Conservation (phyloP, 2,113 vertebrate species). For the zebrafish (Danio rerio) region DNA sequence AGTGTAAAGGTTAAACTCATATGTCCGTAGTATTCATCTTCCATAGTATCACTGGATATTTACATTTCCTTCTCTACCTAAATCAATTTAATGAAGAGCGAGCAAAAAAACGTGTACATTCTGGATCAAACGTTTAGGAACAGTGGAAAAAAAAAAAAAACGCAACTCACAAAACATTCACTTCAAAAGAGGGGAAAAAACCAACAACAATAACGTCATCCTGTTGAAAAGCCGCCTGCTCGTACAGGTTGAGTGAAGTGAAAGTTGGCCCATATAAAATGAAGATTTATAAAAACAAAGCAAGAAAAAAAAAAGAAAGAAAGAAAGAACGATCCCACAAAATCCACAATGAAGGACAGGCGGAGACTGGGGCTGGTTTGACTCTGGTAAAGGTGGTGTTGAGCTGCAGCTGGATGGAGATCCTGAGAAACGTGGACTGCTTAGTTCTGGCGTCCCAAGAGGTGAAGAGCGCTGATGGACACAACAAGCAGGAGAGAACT, state of each 20-base stretch:
- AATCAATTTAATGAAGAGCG: background rate
- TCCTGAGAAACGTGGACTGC: slow-evolving; percentile 51
- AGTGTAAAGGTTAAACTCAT: slow-evolving; percentile 6
- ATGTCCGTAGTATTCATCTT: slow-evolving; percentile 30
- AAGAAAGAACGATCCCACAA: slow-evolving; percentile 56
- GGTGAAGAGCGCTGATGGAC: slow-evolving; percentile 71
- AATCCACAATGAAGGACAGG: slow-evolving; percentile 51
- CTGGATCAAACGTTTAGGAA: slow-evolving; percentile 37
- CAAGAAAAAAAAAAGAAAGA: slow-evolving; percentile 48
- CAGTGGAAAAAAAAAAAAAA: slow-evolving; percentile 50
- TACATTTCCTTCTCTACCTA: slow-evolving; percentile 46
- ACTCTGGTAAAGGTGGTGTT: slow-evolving; percentile 7
- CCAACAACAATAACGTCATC: background rate
- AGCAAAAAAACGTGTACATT: slow-evolving; percentile 71
- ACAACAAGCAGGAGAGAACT: slow-evolving; percentile 65
- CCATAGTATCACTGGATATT: slow-evolving; percentile 53
- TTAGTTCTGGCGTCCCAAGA: slow-evolving; percentile 76
- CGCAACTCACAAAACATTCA: background rate
- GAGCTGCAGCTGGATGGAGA: slow-evolving; percentile 38
- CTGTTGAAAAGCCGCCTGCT: slow-evolving; percentile 52
- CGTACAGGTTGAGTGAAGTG: slow-evolving; percentile 65
- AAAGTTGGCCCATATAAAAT: slow-evolving; percentile 58
- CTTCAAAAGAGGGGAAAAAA: background rate
- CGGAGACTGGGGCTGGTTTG: slow-evolving; percentile 11
- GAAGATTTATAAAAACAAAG: slow-evolving; percentile 64